Percentiles rank a stretch among this genome's conserved stretches.
These are phyloP conservation scores for Halesus radiatus DNA, from an alignment of 1,140 invertebrate genomes.

Conservation along the genomic window DNA sequence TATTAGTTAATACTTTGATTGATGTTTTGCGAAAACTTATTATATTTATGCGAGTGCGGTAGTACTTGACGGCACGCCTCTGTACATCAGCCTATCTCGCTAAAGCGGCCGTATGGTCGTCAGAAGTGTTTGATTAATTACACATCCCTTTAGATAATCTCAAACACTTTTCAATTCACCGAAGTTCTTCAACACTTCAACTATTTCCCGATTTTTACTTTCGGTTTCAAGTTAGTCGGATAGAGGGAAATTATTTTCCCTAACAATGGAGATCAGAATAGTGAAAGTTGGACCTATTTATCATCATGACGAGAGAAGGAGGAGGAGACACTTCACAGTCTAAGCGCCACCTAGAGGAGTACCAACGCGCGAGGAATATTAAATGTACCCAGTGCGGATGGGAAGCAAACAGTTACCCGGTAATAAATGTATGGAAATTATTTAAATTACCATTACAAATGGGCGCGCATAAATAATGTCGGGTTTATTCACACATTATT, in stretches of 20 bases:
- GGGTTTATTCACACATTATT: neutral
- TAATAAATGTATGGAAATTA: neutral
- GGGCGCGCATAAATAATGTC: neutral
- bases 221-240: neutral
- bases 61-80: too few species aligned
- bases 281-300: neutral
- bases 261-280: constrained; percentile 16
- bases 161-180: neutral
- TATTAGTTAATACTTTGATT: too few species aligned
- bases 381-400: too few species aligned
- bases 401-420: neutral
- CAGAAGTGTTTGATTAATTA: too few species aligned
- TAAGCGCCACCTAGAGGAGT: too few species aligned
- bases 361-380: too few species aligned
- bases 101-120: too few species aligned
- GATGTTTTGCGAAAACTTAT: too few species aligned
- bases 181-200: neutral
- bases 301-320: neutral
- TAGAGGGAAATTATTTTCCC: neutral
- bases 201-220: neutral
- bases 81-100: too few species aligned
- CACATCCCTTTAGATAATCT: neutral
- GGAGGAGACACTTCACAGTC: too few species aligned
- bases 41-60: too few species aligned
- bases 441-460: neutral